Base-by-base conservation (phyloP, 2,888 invertebrate genomes). In the Thera britannica region DNA sequence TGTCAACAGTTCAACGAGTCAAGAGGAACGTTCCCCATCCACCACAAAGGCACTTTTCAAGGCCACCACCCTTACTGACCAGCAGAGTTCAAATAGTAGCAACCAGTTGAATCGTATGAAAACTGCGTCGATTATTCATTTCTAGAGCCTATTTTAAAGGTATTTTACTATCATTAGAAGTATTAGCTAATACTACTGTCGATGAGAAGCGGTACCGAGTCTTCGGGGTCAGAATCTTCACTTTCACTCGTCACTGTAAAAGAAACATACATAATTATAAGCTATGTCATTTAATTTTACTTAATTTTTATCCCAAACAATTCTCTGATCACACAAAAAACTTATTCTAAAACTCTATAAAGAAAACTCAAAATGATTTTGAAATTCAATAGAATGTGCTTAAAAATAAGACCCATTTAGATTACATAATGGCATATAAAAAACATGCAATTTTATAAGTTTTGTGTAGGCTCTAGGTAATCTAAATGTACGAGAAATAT, bases 211-310 rank as follows among this genome's bases (percentile, higher is more conserved):
- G 92, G 91, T 58, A 82, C 81, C 0, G 79, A 68, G 63, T 92
- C 92, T 68, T 92, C 92, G 0, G 77, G 65, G 4, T 90, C 92
- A 0, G 91, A 89, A 41, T 77, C 81, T 51, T 92, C 92, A 67
- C 89, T 90, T 68, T 91, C 92, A 83, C 87, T 90, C 79, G 83
- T 70, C 80, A 77, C 92, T 92, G 90, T 8, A 85, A 87, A 77
- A 79, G 72, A 81, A 78, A 73, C 51, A 52, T 23, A 34, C 52
- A 3, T 34, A 34, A 2, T 41, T 7, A 7, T 41, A 7, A 41
- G 23, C 23, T 0, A 23, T 23, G 23, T 41, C 3, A 38, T 38
- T 38, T 38, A 38, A 4, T 38, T 38, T 38, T 5, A 4, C 38
- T 38, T 38, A 4, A 23, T 38, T 38, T 38, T 0, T 38, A 38